Conservation (phyloP, 64 coral and sea anemone genomes). For the Stylophora pistillata region DNA sequence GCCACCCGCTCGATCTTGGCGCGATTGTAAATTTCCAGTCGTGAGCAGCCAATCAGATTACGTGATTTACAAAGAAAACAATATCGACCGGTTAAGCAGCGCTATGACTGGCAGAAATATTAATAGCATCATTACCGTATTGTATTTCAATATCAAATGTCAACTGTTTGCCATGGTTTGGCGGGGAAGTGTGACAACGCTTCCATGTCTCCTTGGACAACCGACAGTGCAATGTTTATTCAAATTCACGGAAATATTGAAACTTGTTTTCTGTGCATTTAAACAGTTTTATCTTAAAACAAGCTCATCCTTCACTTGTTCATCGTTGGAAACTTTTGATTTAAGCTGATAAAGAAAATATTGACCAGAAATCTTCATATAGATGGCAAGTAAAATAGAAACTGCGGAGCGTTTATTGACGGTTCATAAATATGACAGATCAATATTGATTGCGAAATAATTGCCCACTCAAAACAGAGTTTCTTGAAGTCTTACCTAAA, state of each 20-base stretch:
- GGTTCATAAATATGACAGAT: too few species aligned
- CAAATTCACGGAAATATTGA: neutral
- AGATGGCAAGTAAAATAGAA: too few species aligned
- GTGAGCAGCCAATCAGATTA: neutral
- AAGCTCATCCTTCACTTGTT: neutral
- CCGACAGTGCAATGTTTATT: neutral
- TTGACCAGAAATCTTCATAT: too few species aligned
- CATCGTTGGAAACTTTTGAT: too few species aligned
- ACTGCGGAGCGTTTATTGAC: too few species aligned
- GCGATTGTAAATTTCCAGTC: slow-evolving; percentile 44
- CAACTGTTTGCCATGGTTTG: slow-evolving; percentile 7
- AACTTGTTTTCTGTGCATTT: neutral
- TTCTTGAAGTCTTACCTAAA: too few species aligned
- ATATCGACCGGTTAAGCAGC: slow-evolving; percentile 35
- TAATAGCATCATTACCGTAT: slow-evolving; percentile 75
- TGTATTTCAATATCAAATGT: slow-evolving; percentile 48
- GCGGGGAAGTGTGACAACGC: neutral
- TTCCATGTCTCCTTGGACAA: neutral
- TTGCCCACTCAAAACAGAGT: too few species aligned
- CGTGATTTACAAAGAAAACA: slow-evolving; percentile 36
- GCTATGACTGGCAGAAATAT: slow-evolving; percentile 63
- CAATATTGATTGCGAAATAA: too few species aligned
- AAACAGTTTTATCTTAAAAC: neutral
- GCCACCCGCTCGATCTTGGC: slow-evolving; percentile 47
- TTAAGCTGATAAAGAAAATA: too few species aligned